A percentile compares a stretch with the other conserved stretches of the same genome.
Evolutionary conservation across 2,113 vertebrate species (phyloP).

Genomic region (Cynopterus brachyotis): DNA sequence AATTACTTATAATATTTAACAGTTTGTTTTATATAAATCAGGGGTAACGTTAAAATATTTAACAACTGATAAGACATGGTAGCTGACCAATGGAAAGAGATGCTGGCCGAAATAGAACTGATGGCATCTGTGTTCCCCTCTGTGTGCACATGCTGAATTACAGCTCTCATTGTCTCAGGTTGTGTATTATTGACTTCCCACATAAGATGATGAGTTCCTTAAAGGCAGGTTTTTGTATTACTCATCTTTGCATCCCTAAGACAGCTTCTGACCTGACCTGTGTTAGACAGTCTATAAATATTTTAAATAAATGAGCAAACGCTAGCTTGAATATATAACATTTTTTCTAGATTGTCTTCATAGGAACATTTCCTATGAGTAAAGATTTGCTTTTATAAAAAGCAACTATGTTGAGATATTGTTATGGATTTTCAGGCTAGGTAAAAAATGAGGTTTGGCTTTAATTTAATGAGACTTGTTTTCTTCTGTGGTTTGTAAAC

Average conservation of each 20-base stretch:
- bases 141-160: not conserved
- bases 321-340: not conserved
- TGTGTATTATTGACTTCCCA: not conserved
- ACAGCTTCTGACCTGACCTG: not conserved
- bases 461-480: slow-evolving; percentile 38
- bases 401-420: slow-evolving; percentile 8
- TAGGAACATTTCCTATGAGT: not conserved
- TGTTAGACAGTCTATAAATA: not conserved
- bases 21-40: not conserved
- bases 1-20: not conserved
- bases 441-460: slow-evolving; percentile 36
- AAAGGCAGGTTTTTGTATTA: not conserved
- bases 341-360: slow-evolving; percentile 29
- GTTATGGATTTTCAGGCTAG: slow-evolving; percentile 18
- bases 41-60: not conserved
- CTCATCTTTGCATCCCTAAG: not conserved
- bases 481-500: slow-evolving; percentile 55
- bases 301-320: slow-evolving; percentile 24
- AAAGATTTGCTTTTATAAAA: slow-evolving; percentile 1
- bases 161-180: not conserved
- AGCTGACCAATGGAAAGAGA: not conserved
- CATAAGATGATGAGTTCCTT: not conserved
- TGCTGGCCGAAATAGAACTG: not conserved
- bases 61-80: not conserved
- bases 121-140: not conserved